Evolutionary conservation across 1,140 invertebrate species (phyloP).

Genomic region (Caenorhabditis briggsae): DNA sequence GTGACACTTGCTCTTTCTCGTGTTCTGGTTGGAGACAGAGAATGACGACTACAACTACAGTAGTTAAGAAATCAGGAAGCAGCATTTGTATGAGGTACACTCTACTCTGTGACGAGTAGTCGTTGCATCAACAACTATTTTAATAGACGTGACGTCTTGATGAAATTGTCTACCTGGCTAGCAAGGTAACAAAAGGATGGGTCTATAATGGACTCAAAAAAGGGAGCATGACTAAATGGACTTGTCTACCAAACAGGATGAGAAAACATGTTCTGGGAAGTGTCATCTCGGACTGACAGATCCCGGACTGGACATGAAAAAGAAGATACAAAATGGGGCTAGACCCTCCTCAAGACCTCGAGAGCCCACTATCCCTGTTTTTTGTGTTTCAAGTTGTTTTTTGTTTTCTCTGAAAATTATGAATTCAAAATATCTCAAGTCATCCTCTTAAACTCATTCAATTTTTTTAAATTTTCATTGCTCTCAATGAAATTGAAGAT

Average conservation of each 20-base stretch:
- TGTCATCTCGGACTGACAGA: slow-evolving; percentile 19
- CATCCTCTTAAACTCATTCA: background rate
- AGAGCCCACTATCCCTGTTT: background rate
- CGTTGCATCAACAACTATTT: slow-evolving; percentile 8
- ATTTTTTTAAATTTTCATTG: background rate
- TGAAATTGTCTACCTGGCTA: background rate
- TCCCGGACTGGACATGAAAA: background rate
- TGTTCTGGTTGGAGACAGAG: background rate
- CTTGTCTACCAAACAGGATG: background rate
- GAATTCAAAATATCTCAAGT: background rate
- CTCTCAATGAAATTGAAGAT: slow-evolving; percentile 7
- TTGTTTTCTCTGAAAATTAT: background rate
- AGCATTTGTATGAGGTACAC: background rate
- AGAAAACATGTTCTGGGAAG: background rate
- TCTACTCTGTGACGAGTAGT: background rate
- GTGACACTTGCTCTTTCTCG: background rate
- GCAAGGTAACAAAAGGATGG: background rate
- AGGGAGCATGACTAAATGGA: background rate
- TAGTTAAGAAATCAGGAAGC: background rate
- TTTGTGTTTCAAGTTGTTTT: slow-evolving; percentile 8
- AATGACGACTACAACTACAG: too few species aligned
- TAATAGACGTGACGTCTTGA: background rate
- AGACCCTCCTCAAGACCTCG: background rate
- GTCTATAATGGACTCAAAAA: background rate
- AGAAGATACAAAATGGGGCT: background rate